Base-by-base conservation (phyloP, 2,113 vertebrate species). In the Andinoacara biseriatus region DNA sequence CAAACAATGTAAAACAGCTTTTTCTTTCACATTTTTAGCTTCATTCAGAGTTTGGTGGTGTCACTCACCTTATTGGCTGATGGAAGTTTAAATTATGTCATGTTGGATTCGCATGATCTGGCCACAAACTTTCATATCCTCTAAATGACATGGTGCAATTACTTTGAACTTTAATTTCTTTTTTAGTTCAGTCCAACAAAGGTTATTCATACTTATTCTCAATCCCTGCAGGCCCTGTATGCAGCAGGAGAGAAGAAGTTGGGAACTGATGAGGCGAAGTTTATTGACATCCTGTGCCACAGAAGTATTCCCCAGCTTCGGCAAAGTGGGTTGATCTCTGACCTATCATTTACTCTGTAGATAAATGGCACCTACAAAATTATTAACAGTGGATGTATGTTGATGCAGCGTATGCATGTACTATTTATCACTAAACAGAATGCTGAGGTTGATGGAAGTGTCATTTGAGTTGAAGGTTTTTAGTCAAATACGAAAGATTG, bases 171-270 rank as follows among this genome's bases (percentile, higher is more conserved):
- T 72, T 72, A 26, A 72, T 49, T 46, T 43, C 1, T 43, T 67
- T 49, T 13, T 52, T 31, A 31, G 10, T 72, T 17, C 52, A 52
- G 26, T 3, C 43, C 43, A 72, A 58, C 54, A 33, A 43, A 46
- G 24, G 29, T 11, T 56, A 52, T 13, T 18, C 29, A 4, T 57
- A 10, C 15, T 62, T 35, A 24, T 49, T 49, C 5, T 83, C 33
- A 22, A 57, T 49, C 31, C 5, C 1, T 10, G 2, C 85, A 97
- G 96, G 85, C 89, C 26, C 92, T 97, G 56, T 97, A 96, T 24
- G 91, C 95, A 8, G 96, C 97, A 4, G 97, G 97, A 0, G 95
- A 98, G 92, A 97, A 98, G 84, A 95, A 87, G 75, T 97, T 96
- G 95, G 96, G 96, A 20, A 97, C 96, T 0, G 97, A 97, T 43